Evolutionary conservation across 1,140 invertebrate genomes (phyloP), one percentile per base, ranked within the genome.

Genomic region (Liolophura sinensis): DNA sequence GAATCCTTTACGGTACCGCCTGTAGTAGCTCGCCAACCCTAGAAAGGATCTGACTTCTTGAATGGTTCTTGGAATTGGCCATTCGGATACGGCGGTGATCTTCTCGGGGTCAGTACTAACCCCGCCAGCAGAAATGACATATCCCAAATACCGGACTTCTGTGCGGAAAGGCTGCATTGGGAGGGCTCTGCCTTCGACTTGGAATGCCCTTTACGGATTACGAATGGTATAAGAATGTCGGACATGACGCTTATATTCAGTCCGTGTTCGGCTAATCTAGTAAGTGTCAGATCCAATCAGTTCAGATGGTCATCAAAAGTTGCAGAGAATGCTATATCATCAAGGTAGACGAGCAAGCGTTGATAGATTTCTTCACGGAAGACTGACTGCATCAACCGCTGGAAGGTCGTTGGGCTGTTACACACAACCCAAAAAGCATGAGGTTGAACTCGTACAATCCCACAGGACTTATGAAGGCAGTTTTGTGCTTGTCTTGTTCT

Each of bases 371-470:
- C 50, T 16, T 65, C 79, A 20, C 68, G 62, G 0, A 87, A 71
- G 15, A 87, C 75, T n/a, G 78, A 47, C 69, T 87, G 78, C 59
- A 89, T 87, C 16, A 85, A 81, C 16, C 87, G 64, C 72, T 88
- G 84, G 69, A 88, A 89, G 20, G 82, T 77, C 18, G 79, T 70
- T 18, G 81, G 78, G 25, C 81, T 15, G 70, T 67, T 6, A 51
- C 63, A 51, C 63, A 0, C 62, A 67, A 16, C 20, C 60, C 52
- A n/a, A 25, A 50, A 14, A 24, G 64, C 68, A 70, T 65, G 15
- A 27, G 14, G 1, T 54, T 64, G 16, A 60, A 70, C 57, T 75
- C 60, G 60, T 27, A 73, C n/a, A 71, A 56, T 48, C 65, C 64
- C 24, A 63, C 49, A 31, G 50, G 67, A n/a, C 66, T 71, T 0